Base-by-base conservation (phyloP, 23 tunicate species). In the Styela clava region DNA sequence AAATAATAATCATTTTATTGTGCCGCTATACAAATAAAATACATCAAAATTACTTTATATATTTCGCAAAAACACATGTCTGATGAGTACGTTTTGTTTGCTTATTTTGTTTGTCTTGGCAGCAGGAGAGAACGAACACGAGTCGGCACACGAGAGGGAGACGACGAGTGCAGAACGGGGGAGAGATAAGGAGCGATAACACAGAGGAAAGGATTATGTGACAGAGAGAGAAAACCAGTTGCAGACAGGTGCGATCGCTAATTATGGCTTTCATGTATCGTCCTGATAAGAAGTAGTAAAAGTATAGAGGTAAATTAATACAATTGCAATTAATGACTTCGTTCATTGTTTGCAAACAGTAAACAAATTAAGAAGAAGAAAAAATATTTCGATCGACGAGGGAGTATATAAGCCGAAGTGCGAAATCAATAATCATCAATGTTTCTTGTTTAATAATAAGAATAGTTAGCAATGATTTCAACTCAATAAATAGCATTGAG, bases 171-270 rank as follows among this genome's bases (percentile, higher is more conserved):
- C 56, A 7, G 56, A 44, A 44, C n/a, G 64, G 71, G 71, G 31
- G 71, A 67, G 71, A 67, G 71, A 67, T 1, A 29, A 29, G 71
- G 22, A 67, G 71, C 16, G 2, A 25, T 27, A 25, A 67, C n/a
- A 29, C 31, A 24, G 22, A 67, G 71, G 71, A 67, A 67, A 29
- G 44, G 78, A 73, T 32, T 33, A 73, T 33, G 68, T 16, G 27
- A n/a, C 52, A 23, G 36, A 23, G 26, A 34, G 26, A 73, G 52
- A 34, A 73, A 31, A 24, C 19, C 36, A 19, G n/a, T 18, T 32
- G 27, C 81, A 76, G 64, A 76, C 81, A 76, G 81, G 81, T 76
- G 81, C 64, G 81, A 76, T 52, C 33, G 32, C 27, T 76, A 76
- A 35, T 76, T 76, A 76, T 76, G 65, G 32, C 81, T 76, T 52